Conservation (phyloP, 1,140 invertebrate genomes). For the Scaptodrosophila lebanonensis region DNA sequence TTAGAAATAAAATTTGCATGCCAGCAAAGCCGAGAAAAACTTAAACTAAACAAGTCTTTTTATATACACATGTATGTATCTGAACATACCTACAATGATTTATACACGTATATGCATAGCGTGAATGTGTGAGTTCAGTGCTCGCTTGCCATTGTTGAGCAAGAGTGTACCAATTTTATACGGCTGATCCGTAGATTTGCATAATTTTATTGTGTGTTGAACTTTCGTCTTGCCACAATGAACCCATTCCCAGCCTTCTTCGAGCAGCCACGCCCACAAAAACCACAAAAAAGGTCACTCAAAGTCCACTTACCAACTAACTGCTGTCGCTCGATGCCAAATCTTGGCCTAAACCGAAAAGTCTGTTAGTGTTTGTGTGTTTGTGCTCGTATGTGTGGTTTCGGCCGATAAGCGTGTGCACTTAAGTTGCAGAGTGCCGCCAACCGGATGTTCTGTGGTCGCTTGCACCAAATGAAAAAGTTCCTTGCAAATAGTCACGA, state of each 20-base stretch:
- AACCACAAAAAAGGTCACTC: conserved; percentile 68
- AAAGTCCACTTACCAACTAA: conserved; percentile 71
- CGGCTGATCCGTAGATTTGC: conserved; percentile 59
- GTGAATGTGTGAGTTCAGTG: no score
- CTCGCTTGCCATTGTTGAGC: no score
- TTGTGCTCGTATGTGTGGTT: conserved; percentile 32
- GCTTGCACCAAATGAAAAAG: conserved; percentile 39
- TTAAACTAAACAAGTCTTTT: no score
- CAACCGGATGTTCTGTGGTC: conserved; percentile 11
- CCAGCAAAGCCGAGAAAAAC: no score
- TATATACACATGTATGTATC: no score
- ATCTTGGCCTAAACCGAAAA: conserved; percentile 68
- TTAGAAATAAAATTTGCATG: no score
- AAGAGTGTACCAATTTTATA: conserved; percentile 21
- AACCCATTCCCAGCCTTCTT: conserved; percentile 5
- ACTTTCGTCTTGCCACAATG: conserved; percentile 39
- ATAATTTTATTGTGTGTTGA: conserved; percentile 71
- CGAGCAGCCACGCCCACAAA: conserved; percentile 17
- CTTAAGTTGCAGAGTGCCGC: conserved; percentile 57
- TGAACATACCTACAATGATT: no score
- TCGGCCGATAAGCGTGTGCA: conserved; percentile 72
- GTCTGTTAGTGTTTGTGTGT: conserved; percentile 24
- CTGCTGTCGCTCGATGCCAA: conserved; percentile 25
- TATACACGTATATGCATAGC: no score
- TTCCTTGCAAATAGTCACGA: conserved; percentile 61